Percentiles rank a stretch among this genome's conserved stretches.
Conservation (phyloP, 1,140 invertebrate species). For the Asobara japonica region DNA sequence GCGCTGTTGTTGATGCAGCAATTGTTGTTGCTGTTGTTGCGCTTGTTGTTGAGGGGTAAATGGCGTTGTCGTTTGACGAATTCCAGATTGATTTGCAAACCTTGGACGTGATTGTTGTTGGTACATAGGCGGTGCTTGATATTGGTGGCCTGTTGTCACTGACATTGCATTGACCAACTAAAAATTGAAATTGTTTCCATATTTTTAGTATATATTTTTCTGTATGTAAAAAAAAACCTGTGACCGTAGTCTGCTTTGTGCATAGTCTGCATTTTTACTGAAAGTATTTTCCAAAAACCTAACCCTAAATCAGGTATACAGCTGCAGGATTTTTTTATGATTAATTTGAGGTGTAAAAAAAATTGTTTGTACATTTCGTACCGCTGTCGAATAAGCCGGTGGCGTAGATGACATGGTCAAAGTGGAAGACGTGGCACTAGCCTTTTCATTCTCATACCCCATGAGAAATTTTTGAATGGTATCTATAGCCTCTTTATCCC, state of each 20-base stretch:
- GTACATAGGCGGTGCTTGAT: constrained; percentile 67
- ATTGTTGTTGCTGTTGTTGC: constrained; percentile 57
- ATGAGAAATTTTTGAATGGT: constrained; percentile 91
- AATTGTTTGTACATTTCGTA: constrained; percentile 54
- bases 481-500: constrained; percentile 83
- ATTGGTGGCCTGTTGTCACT: constrained; percentile 62
- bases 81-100: constrained; percentile 55
- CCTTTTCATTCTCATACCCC: constrained; percentile 76
- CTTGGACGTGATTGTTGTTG: constrained; percentile 60
- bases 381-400: constrained; percentile 74
- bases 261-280: too few species aligned
- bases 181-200: constrained; percentile 33
- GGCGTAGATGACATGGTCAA: constrained; percentile 70
- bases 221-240: too few species aligned
- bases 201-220: too few species aligned
- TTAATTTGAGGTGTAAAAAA: too few species aligned
- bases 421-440: constrained; percentile 74
- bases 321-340: too few species aligned
- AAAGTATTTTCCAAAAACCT: too few species aligned
- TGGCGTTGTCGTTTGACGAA: constrained; percentile 51
- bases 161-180: constrained; percentile 57
- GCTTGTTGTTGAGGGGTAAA: constrained; percentile 61
- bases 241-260: too few species aligned
- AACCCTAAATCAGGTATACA: too few species aligned
- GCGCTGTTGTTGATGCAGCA: constrained; percentile 59